Evolutionary conservation across 2,113 vertebrate species (phyloP).

Genomic region (Myiagra hebetior): DNA sequence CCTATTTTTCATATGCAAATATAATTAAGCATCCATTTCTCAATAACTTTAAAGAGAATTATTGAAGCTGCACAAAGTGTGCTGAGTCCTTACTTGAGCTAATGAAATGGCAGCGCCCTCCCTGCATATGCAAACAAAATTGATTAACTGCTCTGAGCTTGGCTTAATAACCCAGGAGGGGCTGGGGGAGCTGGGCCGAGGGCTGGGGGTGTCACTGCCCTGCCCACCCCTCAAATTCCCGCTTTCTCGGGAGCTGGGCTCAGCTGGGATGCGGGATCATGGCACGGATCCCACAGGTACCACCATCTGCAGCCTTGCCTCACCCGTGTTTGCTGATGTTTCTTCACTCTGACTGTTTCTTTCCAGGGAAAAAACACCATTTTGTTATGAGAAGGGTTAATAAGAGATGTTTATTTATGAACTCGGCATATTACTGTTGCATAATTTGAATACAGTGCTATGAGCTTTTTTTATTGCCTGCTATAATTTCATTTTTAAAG

Average conservation of each 20-base stretch:
- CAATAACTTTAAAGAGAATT: constrained; percentile 77
- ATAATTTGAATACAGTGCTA: constrained; percentile 81
- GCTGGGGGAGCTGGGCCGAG: background rate
- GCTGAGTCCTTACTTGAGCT: constrained; percentile 57
- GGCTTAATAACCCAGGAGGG: background rate
- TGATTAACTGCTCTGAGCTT: constrained; percentile 22
- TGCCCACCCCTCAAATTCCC: background rate
- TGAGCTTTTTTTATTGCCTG: constrained; percentile 75
- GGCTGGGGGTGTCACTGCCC: background rate
- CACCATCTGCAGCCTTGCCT: background rate
- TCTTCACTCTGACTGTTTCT: background rate
- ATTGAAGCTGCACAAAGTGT: constrained; percentile 56
- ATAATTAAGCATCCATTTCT: constrained; percentile 81
- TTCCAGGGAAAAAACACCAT: background rate
- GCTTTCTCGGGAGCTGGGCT: background rate
- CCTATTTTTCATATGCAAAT: constrained; percentile 84
- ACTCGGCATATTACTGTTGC: constrained; percentile 73
- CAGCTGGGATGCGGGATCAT: background rate
- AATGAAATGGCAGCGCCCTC: constrained; percentile 57
- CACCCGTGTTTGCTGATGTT: background rate
- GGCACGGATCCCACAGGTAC: background rate
- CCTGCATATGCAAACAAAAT: constrained; percentile 65
- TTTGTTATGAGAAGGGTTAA: constrained; percentile 73
- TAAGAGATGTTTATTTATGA: constrained; percentile 79
- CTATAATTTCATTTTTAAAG: constrained; percentile 83